A percentile compares a stretch with the other conserved stretches of the same genome.
Conservation (phyloP, 2,888 invertebrate genomes). For the Xiphydria camelus region DNA sequence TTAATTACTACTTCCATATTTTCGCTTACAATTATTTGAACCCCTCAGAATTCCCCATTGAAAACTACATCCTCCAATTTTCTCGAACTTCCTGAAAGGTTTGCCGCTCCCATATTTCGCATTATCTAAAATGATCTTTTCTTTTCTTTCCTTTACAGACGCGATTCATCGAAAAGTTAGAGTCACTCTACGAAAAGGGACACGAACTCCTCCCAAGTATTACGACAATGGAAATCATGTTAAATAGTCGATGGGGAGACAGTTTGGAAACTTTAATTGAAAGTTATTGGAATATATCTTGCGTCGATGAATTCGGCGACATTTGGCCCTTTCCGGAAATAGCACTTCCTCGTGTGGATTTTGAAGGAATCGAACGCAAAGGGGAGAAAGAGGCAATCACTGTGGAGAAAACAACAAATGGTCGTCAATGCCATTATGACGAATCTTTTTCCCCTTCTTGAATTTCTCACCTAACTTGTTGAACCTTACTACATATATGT, state of each 20-base stretch:
- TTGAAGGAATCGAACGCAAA: conserved; percentile 2
- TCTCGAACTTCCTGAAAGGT: no score
- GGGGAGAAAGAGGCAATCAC: no score
- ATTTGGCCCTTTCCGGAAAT: conserved; percentile 27
- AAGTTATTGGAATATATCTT: conserved; percentile 18
- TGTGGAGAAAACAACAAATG: no score
- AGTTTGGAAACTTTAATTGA: conserved; percentile 21
- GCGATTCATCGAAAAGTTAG: conserved; percentile 20
- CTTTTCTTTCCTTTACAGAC: conserved; percentile 11
- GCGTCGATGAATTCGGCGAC: conserved; percentile 15
- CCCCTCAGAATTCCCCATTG: no score
- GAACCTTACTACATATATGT: no score
- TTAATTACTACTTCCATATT: no score
- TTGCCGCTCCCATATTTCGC: neutral
- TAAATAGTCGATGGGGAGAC: conserved; percentile 22
- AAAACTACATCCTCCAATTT: no score
- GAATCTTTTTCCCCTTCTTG: no score
- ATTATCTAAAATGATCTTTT: neutral
- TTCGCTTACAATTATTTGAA: no score
- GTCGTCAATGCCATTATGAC: no score
- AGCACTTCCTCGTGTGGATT: conserved; percentile 13
- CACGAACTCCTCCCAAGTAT: conserved; percentile 15
- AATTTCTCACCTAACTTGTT: no score
- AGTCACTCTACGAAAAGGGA: conserved; percentile 12
- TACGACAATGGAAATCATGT: conserved; percentile 10